Percentiles rank a stretch among this genome's conserved stretches.
phyloP scores from a whole-genome alignment of 2,797 vertebrate genomes.

The Chromobotia macracanthus region DNA sequence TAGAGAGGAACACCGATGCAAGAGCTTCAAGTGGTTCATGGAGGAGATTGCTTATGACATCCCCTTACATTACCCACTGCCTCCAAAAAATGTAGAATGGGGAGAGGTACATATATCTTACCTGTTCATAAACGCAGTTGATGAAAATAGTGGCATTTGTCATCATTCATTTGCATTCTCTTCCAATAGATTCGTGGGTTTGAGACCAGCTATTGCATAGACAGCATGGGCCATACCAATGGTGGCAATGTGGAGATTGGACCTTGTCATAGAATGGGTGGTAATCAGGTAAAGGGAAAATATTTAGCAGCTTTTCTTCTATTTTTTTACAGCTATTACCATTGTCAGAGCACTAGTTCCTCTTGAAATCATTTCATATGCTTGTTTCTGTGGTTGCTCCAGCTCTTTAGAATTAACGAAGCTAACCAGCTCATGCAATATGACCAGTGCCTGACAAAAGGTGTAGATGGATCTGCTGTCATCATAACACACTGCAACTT shows the following conservation, averaged over 20 bases:
- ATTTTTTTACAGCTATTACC: background rate
- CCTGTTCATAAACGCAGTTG: background rate
- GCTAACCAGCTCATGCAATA: slow-evolving; percentile 98
- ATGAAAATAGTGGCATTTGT: background rate
- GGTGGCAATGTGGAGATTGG: slow-evolving; percentile 92
- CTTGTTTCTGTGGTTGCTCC: slow-evolving; percentile 7
- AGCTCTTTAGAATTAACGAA: slow-evolving; percentile 98
- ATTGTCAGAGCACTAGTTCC: background rate
- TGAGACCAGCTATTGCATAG: slow-evolving; percentile 93
- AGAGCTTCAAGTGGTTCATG: slow-evolving; percentile 99
- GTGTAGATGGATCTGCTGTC: slow-evolving; percentile 83
- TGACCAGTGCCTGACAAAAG: slow-evolving; percentile 92
- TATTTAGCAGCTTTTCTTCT: background rate
- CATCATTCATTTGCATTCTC: background rate
- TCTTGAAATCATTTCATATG: background rate
- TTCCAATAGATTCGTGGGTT: slow-evolving; percentile 86
- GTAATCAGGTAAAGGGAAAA: slow-evolving; percentile 88
- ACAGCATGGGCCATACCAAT: slow-evolving; percentile 97
- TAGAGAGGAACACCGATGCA: slow-evolving; percentile 95
- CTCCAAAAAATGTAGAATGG: slow-evolving; percentile 95
- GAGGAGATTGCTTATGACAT: slow-evolving; percentile 98
- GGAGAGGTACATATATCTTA: slow-evolving; percentile 84
- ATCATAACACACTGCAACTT: slow-evolving; percentile 92
- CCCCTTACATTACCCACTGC: slow-evolving; percentile 88
- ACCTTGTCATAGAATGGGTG: slow-evolving; percentile 97